Base-by-base conservation (phyloP, 23 tunicate species). In the Styela plicata region DNA sequence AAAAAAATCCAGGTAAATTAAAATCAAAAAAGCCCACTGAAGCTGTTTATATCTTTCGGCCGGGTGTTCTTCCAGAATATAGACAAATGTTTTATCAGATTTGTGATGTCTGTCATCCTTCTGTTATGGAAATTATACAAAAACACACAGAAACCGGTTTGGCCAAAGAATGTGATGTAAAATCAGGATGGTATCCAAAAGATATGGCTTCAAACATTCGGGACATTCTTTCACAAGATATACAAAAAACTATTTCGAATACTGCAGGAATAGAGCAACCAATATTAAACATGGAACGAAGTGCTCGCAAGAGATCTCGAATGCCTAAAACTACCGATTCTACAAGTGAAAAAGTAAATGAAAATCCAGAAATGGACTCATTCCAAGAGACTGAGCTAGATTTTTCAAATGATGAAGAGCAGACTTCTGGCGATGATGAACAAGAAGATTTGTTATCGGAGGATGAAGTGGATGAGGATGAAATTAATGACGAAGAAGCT, bases 11-110 rank as follows among this genome's bases (percentile, higher is more conserved):
- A 3, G 36, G 36, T 16, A 3, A 34, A 3, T 22, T 7, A 5
- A 16, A 24, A 3, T 16, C 7, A 3, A 27, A 34, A 27, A 16
- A 27, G 32, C 77, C 26, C 3, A 77, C 70, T 82, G 88, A 87
- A 34, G 24, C 89, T 0, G 71, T 64, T 21, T 87, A 79, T 80
- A 36, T 87, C 31, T 88, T 78, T 65, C 63, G 70, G 74, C 80
- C 89, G 5, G 92, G 97, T 33, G 83, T 80, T 1, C 63, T 92
- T 16, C 97, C 97, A 0, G 78, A 83, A 44, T 69, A 88, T 70
- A 83, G 97, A 26, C 97, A 92, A 64, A 92, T 88, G 74, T 92
- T 88, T 67, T 92, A 92, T 74, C 92, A 88, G 63, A 78, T 73
- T 23, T 91, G 97, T 73, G 90, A 86, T 52, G 83, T 91, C 32